Conservation (phyloP, 2,888 invertebrate species). For the Sacculina carcini region DNA sequence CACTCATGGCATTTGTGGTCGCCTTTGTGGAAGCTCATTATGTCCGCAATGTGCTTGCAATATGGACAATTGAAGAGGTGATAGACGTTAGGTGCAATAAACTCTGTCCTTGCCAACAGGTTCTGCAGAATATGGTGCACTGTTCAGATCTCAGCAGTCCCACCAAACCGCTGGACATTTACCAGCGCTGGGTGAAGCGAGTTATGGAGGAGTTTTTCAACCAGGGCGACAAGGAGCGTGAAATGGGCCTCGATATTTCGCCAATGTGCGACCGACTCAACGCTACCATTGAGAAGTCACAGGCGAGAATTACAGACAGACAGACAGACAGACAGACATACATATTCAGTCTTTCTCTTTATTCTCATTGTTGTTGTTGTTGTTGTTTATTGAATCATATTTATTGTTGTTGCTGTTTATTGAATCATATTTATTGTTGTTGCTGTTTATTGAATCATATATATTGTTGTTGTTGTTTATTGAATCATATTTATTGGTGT, state of each 20-base stretch:
- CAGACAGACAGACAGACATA: no score
- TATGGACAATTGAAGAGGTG: not conserved
- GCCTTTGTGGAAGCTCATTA: no score
- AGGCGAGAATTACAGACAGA: constrained; percentile 26
- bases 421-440: no score
- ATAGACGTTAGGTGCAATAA: not conserved
- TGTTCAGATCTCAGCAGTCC: constrained; percentile 91
- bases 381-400: no score
- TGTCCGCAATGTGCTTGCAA: not conserved
- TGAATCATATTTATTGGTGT: no score
- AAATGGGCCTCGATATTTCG: constrained; percentile 84
- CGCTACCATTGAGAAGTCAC: constrained; percentile 91
- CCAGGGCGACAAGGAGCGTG: constrained; percentile 87
- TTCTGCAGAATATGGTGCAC: constrained; percentile 95
- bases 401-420: no score
- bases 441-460: no score
- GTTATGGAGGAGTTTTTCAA: constrained; percentile 98
- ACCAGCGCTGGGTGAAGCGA: constrained; percentile 74
- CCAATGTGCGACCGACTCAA: constrained; percentile 98
- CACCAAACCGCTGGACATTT: constrained; percentile 71
- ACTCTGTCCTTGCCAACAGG: constrained; percentile 28
- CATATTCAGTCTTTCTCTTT: no score
- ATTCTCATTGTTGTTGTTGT: no score
- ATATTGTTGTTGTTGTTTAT: no score
- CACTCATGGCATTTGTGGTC: no score